These are phyloP conservation scores for Onthophagus taurus DNA, from an alignment of 1,140 invertebrate genomes.

Conservation along the genomic window DNA sequence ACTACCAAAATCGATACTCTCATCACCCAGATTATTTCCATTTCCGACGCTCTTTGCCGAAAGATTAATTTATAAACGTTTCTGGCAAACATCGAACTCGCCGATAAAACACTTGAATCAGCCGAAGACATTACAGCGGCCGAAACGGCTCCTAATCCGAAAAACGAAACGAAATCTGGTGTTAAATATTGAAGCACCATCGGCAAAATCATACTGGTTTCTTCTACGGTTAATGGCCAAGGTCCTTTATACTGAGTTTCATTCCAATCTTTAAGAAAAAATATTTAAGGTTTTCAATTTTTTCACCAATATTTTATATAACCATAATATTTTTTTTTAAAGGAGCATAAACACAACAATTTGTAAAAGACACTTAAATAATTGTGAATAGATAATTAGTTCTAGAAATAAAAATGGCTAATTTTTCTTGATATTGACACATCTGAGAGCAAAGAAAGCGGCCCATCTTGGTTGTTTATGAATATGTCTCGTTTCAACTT, in stretches of 20 bases:
- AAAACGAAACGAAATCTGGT: slow-evolving; percentile 88
- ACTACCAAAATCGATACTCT: slow-evolving; percentile 86
- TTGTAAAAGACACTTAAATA: too few relatives aligned
- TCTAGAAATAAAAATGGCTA: too few relatives aligned
- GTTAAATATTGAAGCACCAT: slow-evolving; percentile 95
- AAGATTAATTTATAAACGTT: slow-evolving; percentile 97
- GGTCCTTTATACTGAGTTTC: slow-evolving; percentile 73
- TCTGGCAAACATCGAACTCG: slow-evolving; percentile 95
- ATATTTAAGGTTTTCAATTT: too few relatives aligned
- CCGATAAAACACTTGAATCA: slow-evolving; percentile 93
- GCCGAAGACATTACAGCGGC: slow-evolving; percentile 98
- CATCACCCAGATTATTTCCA: slow-evolving; percentile 99
- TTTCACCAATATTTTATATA: too few relatives aligned
- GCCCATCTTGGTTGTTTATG: too few relatives aligned
- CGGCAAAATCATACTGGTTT: slow-evolving; percentile 90
- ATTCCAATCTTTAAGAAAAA: slow-evolving; percentile 81
- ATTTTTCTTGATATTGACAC: too few relatives aligned
- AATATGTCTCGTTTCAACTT: too few relatives aligned
- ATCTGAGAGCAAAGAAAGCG: too few relatives aligned
- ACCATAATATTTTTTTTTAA: too few relatives aligned
- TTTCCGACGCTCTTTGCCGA: slow-evolving; percentile 85
- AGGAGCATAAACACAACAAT: too few relatives aligned
- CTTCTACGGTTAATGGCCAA: slow-evolving; percentile 58
- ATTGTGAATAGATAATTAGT: too few relatives aligned
- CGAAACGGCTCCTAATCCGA: slow-evolving; percentile 95